Evolutionary conservation across 2,113 vertebrate species (phyloP), one percentile per base, ranked within the genome.

Genomic region (Raja brachyura): DNA sequence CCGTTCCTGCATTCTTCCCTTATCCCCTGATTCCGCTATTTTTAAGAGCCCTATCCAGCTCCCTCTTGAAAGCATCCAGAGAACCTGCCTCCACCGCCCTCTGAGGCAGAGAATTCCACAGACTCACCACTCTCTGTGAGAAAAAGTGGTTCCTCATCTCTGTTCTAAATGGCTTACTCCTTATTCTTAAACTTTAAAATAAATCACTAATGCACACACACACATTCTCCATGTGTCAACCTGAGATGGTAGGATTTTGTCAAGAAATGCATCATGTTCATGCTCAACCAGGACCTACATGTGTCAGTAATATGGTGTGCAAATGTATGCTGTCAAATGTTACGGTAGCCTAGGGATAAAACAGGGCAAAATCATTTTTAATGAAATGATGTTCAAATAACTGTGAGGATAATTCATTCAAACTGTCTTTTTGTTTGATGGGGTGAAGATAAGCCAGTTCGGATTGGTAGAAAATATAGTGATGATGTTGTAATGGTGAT

Each of bases 401-500:
- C 59, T 88, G 83, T 63, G 81, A 85, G 81, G 81, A 61, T 88
- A 63, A 88, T 88, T 88, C 83, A 88, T 63, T 88, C 83, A 88
- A 88, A 66, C 11, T 31, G 59, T 88, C 61, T 31, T 88, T 88
- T 88, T 31, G 14, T 88, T n/a, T 31, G 83, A 88, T 63, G 59
- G 83, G 59, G 59, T 63, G 83, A 66, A 63, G 83, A 88, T 18
- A 81, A 88, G 59, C 14, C 59, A 66, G 28, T 63, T 88, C 83
- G 31, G 14, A 59, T 31, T 61, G 14, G 83, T 18, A 31, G 13
- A 66, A n/a, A 61, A 63, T 63, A 33, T 6, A 3, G 1, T 63
- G 83, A 63, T 63, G 56, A 88, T 88, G 59, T 88, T 88, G 61
- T 88, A 63, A 88, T 88, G n/a, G 83, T 88, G 83, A 88, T 88